Conservation (phyloP, 1,140 invertebrate species). For the Ostrea edulis region DNA sequence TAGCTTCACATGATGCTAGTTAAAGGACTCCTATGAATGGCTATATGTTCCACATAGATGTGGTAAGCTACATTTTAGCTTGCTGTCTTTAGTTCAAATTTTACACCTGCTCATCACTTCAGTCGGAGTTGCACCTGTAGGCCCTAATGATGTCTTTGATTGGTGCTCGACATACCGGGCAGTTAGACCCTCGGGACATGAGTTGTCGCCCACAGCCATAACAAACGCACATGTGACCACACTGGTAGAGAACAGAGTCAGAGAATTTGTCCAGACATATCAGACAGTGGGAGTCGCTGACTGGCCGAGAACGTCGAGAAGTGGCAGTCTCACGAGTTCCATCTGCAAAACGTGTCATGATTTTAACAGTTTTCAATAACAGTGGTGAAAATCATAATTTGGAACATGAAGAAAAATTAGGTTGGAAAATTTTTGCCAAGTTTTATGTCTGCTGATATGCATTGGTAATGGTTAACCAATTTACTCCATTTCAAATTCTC, state of each 20-base stretch:
- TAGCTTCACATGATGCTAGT: no score
- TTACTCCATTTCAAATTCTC: no score
- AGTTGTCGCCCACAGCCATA: slow-evolving; percentile 75
- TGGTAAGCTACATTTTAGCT: no score
- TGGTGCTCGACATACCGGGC: slow-evolving; percentile 78
- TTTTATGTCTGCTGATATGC: no score
- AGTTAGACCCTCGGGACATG: slow-evolving; percentile 66
- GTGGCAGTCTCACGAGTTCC: slow-evolving; percentile 46
- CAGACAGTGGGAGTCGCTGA: slow-evolving; percentile 74
- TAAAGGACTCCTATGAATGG: no score
- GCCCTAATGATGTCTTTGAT: slow-evolving; percentile 77
- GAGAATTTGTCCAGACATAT: slow-evolving; percentile 76
- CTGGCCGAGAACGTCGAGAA: slow-evolving; percentile 57
- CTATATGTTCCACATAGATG: no score
- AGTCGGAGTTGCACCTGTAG: slow-evolving; percentile 73
- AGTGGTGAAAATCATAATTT: no score
- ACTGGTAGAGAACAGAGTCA: slow-evolving; percentile 78
- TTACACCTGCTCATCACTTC: slow-evolving; percentile 34
- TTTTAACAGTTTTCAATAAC: no score
- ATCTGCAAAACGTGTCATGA: slow-evolving; percentile 17
- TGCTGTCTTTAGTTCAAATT: no score
- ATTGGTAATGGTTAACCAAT: no score
- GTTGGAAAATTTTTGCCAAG: no score
- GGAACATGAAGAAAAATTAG: no score
- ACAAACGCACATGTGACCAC: slow-evolving; percentile 79